Conservation (phyloP, 2,797 vertebrate genomes). For the Rallus crepitans region DNA sequence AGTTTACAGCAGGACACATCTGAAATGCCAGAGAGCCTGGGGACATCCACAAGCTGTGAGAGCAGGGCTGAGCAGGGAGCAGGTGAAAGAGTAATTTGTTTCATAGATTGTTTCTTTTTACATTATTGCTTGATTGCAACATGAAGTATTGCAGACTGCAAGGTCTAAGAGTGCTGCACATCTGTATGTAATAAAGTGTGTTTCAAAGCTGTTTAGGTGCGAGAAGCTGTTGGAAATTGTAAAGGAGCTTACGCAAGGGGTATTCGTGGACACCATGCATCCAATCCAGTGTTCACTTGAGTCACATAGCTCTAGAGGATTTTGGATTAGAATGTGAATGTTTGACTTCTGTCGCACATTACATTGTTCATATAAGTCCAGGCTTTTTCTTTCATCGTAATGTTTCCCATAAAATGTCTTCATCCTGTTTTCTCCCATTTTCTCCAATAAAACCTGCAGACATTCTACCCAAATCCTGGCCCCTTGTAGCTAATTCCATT, state of each 20-base stretch:
- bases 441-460: not conserved
- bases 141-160: not conserved
- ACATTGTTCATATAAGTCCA: not conserved
- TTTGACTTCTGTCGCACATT: not conserved
- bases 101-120: constrained; percentile 14
- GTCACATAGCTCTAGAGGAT: not conserved
- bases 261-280: not conserved
- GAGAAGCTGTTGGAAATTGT: constrained; percentile 6
- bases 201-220: constrained; percentile 17
- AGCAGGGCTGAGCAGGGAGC: not conserved
- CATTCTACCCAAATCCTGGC: not conserved
- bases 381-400: not conserved
- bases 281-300: not conserved
- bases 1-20: not conserved
- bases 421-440: not conserved
- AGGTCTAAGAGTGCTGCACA: not conserved
- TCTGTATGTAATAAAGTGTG: not conserved
- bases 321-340: not conserved
- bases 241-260: not conserved
- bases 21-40: not conserved
- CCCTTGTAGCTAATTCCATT: not conserved
- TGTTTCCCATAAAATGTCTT: not conserved
- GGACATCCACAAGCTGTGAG: not conserved
- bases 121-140: not conserved
- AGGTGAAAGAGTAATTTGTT: constrained; percentile 29